Evolutionary conservation across 2,888 invertebrate genomes (phyloP), one percentile per base, ranked within the genome.

Genomic region (Tachina grossa): DNA sequence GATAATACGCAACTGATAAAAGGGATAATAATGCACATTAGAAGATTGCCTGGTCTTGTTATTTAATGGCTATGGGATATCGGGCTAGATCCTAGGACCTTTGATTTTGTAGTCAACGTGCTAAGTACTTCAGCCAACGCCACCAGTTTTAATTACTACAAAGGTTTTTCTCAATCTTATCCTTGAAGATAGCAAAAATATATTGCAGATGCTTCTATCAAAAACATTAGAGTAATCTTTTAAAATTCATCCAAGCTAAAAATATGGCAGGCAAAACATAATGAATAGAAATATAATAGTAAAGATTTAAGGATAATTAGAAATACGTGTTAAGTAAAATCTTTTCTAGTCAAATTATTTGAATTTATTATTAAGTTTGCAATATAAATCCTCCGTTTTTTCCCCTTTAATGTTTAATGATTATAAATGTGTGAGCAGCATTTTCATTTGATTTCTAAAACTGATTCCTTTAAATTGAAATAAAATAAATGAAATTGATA

Each of bases 401-500:
- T 43, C 9, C 39, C 6, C 41, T 13, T 22, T n/a, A 11, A 31
- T 31, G 13, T 14, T 4, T 22, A 57, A 31, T 14, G 13, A 22
- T 39, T 65, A 19, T 53, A 16, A 53, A 53, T 10, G 0, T 47
- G 14, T 65, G 11, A 2, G 9, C 6, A 45, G 8, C 47, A 14
- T 65, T 65, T 9, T 14, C 22, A 65, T 22, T 47, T 22, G 22
- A 47, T 13, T 45, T 11, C 49, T 53, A 6, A 19, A 77, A 72
- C 3, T 9, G 1, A 47, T 59, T 49, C 53, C 16, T 19, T 43
- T 41, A 9, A 22, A 9, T 10, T 45, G n/a, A 14, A 59, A 47
- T 16, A 47, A 72, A 66, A 31, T 80, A 76, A 81, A 53, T 22
- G 31, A 47, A 55, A 53, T 61, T 10, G 45, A 43, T 41, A 59